Conservation (phyloP, 1,140 invertebrate genomes). For the Musca domestica region DNA sequence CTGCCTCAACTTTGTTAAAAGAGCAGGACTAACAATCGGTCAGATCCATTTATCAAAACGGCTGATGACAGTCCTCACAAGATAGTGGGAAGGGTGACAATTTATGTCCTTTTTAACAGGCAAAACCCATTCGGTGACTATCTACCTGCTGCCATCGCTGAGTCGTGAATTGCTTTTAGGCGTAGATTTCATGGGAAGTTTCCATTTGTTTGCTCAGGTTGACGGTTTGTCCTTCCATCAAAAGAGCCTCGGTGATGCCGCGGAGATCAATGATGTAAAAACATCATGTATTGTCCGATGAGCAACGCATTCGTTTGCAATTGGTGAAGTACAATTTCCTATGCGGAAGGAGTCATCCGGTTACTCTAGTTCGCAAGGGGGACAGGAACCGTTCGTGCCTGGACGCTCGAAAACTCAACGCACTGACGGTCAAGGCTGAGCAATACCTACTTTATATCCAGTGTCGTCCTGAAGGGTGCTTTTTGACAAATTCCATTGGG, state of each 20-base stretch:
- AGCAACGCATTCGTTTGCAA: background rate
- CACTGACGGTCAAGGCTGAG: background rate
- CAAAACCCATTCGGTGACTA: too few relatives aligned
- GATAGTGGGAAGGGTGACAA: too few relatives aligned
- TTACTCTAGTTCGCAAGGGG: background rate
- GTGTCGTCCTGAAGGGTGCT: conserved; percentile 40
- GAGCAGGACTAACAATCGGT: too few relatives aligned
- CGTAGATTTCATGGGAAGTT: background rate
- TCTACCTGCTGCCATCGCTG: background rate
- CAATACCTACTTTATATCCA: background rate
- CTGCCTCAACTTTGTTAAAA: too few relatives aligned
- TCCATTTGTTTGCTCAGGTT: background rate
- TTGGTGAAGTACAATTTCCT: background rate
- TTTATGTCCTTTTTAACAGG: too few relatives aligned
- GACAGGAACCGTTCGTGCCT: too few relatives aligned
- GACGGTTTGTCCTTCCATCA: background rate
- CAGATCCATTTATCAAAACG: too few relatives aligned
- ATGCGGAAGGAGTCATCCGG: too few relatives aligned
- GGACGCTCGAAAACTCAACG: too few relatives aligned
- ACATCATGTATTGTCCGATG: background rate
- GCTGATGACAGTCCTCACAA: too few relatives aligned
- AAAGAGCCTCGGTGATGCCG: background rate
- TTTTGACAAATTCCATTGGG: too few relatives aligned
- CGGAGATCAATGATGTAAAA: too few relatives aligned
- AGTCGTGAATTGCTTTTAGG: background rate